Conservation (phyloP, 2,113 vertebrate species). For the Potamarius usumacintae region DNA sequence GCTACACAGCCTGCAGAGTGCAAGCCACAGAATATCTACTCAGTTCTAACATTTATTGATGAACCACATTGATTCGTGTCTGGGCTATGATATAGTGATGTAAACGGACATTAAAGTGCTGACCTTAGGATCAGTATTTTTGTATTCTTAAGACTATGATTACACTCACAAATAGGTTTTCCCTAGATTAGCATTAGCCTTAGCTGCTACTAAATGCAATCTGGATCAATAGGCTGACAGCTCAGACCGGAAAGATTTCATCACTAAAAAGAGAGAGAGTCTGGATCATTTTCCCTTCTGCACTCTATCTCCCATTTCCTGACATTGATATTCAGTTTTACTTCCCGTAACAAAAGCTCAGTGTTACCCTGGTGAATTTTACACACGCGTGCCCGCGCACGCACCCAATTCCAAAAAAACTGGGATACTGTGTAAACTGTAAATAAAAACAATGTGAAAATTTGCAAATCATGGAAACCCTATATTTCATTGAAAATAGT, state of each 20-base stretch:
- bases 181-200: background rate
- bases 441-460: too few species aligned
- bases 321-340: conserved; percentile 8
- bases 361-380: background rate
- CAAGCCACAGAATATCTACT: background rate
- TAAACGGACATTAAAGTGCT: background rate
- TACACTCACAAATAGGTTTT: background rate
- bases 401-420: too few species aligned
- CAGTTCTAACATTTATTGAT: background rate
- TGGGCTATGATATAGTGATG: background rate
- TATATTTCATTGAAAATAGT: too few species aligned
- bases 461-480: too few species aligned
- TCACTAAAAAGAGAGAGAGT: background rate
- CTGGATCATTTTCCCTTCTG: background rate
- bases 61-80: background rate
- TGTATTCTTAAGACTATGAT: background rate
- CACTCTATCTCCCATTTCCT: background rate
- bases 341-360: conserved; percentile 13
- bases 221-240: conserved; percentile 9
- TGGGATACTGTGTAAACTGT: too few species aligned
- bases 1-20: background rate
- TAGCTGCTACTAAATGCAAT: background rate
- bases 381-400: too few species aligned
- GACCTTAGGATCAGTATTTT: background rate
- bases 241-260: background rate